Evolutionary conservation across 2,888 invertebrate genomes (phyloP), one percentile per base, ranked within the genome.

Genomic region (Sturmia bella): DNA sequence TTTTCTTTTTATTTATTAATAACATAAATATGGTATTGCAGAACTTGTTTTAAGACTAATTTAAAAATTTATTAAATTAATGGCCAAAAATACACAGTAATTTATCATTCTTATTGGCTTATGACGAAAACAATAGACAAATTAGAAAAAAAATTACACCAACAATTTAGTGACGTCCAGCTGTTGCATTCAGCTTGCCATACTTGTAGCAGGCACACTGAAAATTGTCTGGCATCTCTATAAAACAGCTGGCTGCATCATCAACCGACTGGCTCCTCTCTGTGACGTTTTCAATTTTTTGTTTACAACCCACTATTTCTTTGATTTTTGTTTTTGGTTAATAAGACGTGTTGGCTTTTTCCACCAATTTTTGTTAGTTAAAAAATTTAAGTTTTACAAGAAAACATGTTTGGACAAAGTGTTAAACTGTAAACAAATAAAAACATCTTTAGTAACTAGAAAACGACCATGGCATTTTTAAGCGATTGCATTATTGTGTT

Each of bases 401-500:
- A 39, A 19, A 80, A 69, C 57, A 69, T 74, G 61, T 11, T 54
- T 37, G 5, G 0, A 37, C 43, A 52, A 52, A 27, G 52, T 68
- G 37, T 43, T 57, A 48, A 50, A 15, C 3, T 69, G 15, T 54
- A 21, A 59, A 32, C 11, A 70, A 70, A 43, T n/a, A 3, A 12
- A 15, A 74, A 45, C 19, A 1, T 19, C 2, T 15, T 9, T 13
- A 57, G 13, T 0, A 17, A 43, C 48, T 27, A n/a, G 37, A 15
- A 32, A 45, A 27, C 5, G 17, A 77, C 78, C 68, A 97, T 97
- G 97, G 95, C 94, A 85, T 96, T 97, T 90, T 90, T 96, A 73
- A 95, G 95, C 90, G 97, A 97, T 92, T 95, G 96, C 45, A 92
- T 95, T 81, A 95, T 97, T 84, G 95, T 97, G 90, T 93, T 96